A percentile compares a stretch with the other conserved stretches of the same genome.
phyloP scores from a whole-genome alignment of 2,113 vertebrate species.

The Erpornis zantholeuca region DNA sequence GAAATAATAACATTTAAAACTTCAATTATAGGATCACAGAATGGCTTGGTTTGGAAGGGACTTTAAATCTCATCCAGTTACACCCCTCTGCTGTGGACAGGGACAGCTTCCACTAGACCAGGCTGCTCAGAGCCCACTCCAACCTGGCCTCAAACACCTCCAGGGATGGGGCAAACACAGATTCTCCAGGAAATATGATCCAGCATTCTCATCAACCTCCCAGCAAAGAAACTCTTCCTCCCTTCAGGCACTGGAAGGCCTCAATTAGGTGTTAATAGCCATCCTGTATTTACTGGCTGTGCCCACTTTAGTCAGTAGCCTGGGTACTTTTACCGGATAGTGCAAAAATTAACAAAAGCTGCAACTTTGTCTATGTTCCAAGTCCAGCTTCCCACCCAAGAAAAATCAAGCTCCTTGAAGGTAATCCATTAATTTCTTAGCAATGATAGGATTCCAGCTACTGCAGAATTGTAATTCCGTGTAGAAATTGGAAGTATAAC shows the following conservation, averaged over 20 bases:
- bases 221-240: neutral
- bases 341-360: neutral
- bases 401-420: neutral
- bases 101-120: neutral
- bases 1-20: neutral
- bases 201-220: neutral
- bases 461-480: neutral
- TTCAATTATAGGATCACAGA: neutral
- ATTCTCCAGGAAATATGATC: too few species aligned
- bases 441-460: neutral
- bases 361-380: accelerated
- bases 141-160: too few species aligned
- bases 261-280: neutral
- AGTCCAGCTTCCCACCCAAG: accelerated
- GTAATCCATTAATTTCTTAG: neutral
- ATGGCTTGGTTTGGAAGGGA: neutral
- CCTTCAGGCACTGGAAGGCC: neutral
- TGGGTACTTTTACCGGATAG: neutral
- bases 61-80: too few species aligned
- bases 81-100: too few species aligned
- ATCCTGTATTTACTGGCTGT: neutral
- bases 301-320: too few species aligned
- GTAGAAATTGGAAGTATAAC: neutral
- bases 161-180: neutral
- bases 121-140: neutral